A percentile compares a stretch with the other conserved stretches of the same genome.
Evolutionary conservation across 92 coral and sea anemone genomes (phyloP).

Genomic region (Phenganax marumi): DNA sequence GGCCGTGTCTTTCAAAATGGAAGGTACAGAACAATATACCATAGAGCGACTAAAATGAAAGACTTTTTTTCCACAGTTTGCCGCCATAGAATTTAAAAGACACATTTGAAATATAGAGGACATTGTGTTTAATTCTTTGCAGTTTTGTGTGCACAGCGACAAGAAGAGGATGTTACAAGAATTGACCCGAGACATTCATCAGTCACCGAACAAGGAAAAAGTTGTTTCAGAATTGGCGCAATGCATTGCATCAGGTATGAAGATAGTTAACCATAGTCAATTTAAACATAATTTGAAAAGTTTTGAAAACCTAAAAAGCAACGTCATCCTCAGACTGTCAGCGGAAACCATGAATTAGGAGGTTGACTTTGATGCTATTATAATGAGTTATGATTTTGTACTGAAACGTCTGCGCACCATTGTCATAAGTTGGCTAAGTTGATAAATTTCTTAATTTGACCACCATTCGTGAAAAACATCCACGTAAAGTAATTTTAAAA

Average conservation of each 20-base stretch:
- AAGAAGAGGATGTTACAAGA: slow-evolving; percentile 93
- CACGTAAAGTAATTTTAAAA: no score
- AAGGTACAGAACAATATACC: slow-evolving; percentile 59
- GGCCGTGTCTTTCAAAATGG: slow-evolving; percentile 94
- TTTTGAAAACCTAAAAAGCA: no score
- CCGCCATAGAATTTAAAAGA: background rate
- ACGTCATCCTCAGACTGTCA: no score
- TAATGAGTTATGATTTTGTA: no score
- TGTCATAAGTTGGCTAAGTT: no score
- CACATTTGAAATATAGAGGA: background rate
- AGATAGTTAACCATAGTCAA: background rate
- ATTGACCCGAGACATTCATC: slow-evolving; percentile 86
- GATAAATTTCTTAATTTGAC: no score
- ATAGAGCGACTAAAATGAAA: background rate
- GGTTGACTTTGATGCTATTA: no score
- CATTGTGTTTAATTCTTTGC: background rate
- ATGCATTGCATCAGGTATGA: slow-evolving; percentile 93
- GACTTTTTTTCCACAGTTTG: no score
- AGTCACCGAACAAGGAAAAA: slow-evolving; percentile 91
- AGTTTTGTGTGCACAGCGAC: slow-evolving; percentile 99
- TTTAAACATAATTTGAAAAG: background rate
- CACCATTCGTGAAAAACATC: no score
- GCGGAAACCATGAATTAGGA: no score
- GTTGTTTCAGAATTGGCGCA: slow-evolving; percentile 90
- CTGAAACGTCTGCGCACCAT: no score